Conservation (phyloP, 2,797 vertebrate genomes). For the Erpetoichthys calabaricus region DNA sequence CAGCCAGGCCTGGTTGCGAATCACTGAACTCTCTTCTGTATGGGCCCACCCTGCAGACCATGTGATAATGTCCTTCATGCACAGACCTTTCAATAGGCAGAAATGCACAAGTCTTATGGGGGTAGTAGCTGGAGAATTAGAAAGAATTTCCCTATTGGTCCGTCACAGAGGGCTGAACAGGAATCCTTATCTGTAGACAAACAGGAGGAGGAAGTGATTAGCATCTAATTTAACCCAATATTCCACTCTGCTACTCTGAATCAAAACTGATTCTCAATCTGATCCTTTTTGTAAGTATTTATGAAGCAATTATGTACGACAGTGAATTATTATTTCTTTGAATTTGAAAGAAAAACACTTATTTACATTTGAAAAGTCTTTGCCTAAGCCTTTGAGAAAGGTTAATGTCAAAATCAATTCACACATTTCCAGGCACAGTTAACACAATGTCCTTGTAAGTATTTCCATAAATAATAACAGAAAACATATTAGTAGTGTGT, state of each 20-base stretch:
- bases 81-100: too few species aligned
- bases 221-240: slow-evolving; percentile 58
- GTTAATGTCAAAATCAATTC: slow-evolving; percentile 29
- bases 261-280: slow-evolving; percentile 34
- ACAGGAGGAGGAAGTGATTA: slow-evolving; percentile 58
- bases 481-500: too few species aligned
- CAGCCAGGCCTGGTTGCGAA: too few species aligned
- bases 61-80: too few species aligned
- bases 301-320: slow-evolving; percentile 2
- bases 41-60: too few species aligned
- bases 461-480: slow-evolving; percentile 4
- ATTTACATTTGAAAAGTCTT: slow-evolving; percentile 58
- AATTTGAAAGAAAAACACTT: slow-evolving; percentile 40
- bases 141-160: slow-evolving; percentile 10
- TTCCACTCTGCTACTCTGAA: slow-evolving; percentile 12
- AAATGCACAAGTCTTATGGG: background rate
- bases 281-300: background rate
- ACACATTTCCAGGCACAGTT: slow-evolving; percentile 5
- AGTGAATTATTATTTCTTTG: slow-evolving; percentile 17
- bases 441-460: slow-evolving; percentile 2
- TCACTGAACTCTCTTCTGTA: too few species aligned
- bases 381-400: slow-evolving; percentile 28
- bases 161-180: slow-evolving; percentile 28
- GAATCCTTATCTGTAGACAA: slow-evolving; percentile 45
- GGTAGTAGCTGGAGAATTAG: slow-evolving; percentile 11